A percentile compares a stretch with the other conserved stretches of the same genome.
Conservation (phyloP, 2,888 invertebrate genomes). For the Cerastis leucographa region DNA sequence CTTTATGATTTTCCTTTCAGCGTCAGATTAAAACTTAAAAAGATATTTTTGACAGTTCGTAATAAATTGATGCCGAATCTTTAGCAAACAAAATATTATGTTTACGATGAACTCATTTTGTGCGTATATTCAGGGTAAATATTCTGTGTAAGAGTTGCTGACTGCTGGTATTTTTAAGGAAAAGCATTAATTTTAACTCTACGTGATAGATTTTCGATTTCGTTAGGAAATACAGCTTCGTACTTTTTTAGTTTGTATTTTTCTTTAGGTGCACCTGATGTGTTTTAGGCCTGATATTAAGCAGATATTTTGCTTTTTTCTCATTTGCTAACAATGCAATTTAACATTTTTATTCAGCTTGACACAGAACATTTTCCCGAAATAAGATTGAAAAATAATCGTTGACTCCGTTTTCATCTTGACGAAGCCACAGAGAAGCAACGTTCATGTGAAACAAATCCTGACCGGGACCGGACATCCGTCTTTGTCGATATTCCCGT, state of each 20-base stretch:
- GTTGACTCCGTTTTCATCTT: slow-evolving; percentile 65
- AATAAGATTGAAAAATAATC: slow-evolving; percentile 18
- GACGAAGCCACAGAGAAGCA: slow-evolving; percentile 77
- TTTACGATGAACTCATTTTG: slow-evolving; percentile 28
- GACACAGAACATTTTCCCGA: neutral
- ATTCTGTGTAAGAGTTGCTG: slow-evolving; percentile 11
- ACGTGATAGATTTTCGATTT: slow-evolving; percentile 14
- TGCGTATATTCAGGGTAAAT: slow-evolving; percentile 30
- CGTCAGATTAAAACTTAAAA: slow-evolving; percentile 58
- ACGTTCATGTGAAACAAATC: slow-evolving; percentile 89
- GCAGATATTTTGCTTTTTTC: neutral
- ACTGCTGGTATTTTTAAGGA: slow-evolving; percentile 16
- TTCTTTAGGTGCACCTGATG: neutral
- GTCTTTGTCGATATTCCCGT: slow-evolving; percentile 90
- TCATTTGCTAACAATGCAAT: neutral
- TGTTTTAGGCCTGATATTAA: neutral
- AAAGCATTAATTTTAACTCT: slow-evolving; percentile 8
- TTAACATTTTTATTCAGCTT: neutral
- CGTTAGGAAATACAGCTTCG: neutral
- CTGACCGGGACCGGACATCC: slow-evolving; percentile 91
- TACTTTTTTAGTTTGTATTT: neutral
- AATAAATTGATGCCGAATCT: slow-evolving; percentile 60
- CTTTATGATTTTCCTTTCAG: slow-evolving; percentile 62
- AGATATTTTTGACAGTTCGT: slow-evolving; percentile 62
- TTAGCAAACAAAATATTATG: slow-evolving; percentile 52